A percentile compares a stretch with the other conserved stretches of the same genome.
Evolutionary conservation across 2,797 vertebrate species (phyloP).

Genomic region (Hypotaenidia philippensis): DNA sequence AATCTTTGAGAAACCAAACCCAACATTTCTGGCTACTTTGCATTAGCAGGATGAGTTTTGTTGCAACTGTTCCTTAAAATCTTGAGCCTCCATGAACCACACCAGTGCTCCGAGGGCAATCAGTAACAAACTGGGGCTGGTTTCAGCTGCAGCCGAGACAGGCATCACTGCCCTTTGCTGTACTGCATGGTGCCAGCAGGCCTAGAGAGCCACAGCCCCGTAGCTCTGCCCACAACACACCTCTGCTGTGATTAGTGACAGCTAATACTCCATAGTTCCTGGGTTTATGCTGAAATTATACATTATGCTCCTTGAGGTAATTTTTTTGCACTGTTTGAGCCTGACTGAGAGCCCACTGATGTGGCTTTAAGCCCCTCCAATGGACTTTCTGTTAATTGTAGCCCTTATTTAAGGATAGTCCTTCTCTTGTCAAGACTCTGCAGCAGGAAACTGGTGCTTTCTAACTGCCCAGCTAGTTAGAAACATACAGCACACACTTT

Average conservation of each 20-base stretch:
- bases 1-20: not conserved
- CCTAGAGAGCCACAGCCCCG: accelerated
- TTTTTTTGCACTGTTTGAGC: not conserved
- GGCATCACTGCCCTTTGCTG: not conserved
- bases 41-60: not conserved
- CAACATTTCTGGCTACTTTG: not conserved
- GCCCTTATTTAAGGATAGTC: not conserved
- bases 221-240: no score
- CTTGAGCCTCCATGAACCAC: not conserved
- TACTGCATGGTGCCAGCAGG: not conserved
- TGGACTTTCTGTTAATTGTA: not conserved
- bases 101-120: not conserved
- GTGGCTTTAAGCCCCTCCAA: not conserved
- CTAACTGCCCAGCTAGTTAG: not conserved
- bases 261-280: no score
- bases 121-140: not conserved
- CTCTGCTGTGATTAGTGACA: no score
- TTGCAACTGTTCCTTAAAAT: not conserved
- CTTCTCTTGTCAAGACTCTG: not conserved
- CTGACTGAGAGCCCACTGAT: not conserved
- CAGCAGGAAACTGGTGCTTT: not conserved
- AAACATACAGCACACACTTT: not conserved
- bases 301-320: not conserved
- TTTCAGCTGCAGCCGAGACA: not conserved
- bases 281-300: not conserved